Percentiles rank a stretch among this genome's conserved stretches.
Conservation (phyloP, 2,113 vertebrate species). For the Urocolius indicus region DNA sequence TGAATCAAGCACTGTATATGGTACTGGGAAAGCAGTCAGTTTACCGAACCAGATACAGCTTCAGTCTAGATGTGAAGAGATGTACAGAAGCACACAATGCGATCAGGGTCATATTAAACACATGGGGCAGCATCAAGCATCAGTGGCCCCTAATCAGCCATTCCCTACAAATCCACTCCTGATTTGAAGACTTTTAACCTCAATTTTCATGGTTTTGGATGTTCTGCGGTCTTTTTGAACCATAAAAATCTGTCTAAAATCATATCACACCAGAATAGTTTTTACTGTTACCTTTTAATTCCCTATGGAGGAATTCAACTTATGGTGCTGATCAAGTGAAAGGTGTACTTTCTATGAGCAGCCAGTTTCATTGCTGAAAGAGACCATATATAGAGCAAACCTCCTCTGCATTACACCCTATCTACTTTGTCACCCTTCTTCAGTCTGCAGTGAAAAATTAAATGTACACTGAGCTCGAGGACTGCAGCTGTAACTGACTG, state of each 20-base stretch:
- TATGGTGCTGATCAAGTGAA: not conserved
- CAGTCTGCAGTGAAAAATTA: not conserved
- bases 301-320: not conserved
- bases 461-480: not conserved
- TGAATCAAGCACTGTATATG: not conserved
- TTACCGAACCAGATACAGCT: not conserved
- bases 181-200: not conserved
- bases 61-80: not conserved
- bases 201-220: not conserved
- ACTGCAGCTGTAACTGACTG: not conserved
- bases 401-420: not conserved
- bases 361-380: not conserved
- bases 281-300: not conserved
- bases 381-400: not conserved
- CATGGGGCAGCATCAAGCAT: not conserved
- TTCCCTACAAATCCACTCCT: not conserved
- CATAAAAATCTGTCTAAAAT: not conserved
- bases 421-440: not conserved
- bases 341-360: not conserved
- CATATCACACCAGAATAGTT: not conserved
- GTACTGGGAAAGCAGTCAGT: not conserved
- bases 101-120: fast-evolving
- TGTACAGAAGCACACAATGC: not conserved
- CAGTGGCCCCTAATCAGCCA: not conserved
- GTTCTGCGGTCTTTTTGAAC: not conserved